Conservation (phyloP, 2,113 vertebrate species). For the Sinocyclocheilus anophthalmus region DNA sequence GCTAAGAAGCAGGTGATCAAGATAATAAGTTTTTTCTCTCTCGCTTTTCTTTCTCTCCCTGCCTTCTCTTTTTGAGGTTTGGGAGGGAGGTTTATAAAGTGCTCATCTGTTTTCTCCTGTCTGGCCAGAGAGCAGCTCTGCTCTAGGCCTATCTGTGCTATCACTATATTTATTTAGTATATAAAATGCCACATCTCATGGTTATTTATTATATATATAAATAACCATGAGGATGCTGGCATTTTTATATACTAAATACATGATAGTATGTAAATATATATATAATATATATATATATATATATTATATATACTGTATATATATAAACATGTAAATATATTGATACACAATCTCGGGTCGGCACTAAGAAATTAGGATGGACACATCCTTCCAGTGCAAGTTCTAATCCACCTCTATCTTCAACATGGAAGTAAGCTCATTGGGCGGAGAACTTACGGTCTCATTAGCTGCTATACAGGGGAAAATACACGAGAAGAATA, state of each 20-base stretch:
- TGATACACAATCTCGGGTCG: slow-evolving; percentile 10
- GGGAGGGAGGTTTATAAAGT: slow-evolving; percentile 61
- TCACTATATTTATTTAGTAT: slow-evolving; percentile 64
- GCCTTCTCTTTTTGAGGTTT: slow-evolving; percentile 51
- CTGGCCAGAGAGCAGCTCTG: slow-evolving; percentile 66
- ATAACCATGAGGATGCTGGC: too few species aligned
- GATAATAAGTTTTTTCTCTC: slow-evolving; percentile 69
- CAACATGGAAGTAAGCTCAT: too few species aligned
- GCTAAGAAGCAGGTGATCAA: slow-evolving; percentile 67
- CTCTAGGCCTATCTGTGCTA: slow-evolving; percentile 71
- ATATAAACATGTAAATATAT: too few species aligned
- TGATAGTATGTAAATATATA: too few species aligned
- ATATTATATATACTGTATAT: too few species aligned
- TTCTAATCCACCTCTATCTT: not conserved
- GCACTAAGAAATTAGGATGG: slow-evolving; percentile 15
- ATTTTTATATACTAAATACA: too few species aligned
- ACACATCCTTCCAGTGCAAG: slow-evolving; percentile 9
- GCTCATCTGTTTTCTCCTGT: slow-evolving; percentile 69
- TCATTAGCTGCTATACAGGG: too few species aligned
- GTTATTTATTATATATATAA: too few species aligned
- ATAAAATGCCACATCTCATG: too few species aligned
- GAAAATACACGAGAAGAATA: too few species aligned
- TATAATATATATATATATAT: too few species aligned
- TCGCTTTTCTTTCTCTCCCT: slow-evolving; percentile 18
- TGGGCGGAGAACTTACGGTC: too few species aligned